Base-by-base conservation (phyloP, 1,140 invertebrate species). In the Bactericera cockerelli region DNA sequence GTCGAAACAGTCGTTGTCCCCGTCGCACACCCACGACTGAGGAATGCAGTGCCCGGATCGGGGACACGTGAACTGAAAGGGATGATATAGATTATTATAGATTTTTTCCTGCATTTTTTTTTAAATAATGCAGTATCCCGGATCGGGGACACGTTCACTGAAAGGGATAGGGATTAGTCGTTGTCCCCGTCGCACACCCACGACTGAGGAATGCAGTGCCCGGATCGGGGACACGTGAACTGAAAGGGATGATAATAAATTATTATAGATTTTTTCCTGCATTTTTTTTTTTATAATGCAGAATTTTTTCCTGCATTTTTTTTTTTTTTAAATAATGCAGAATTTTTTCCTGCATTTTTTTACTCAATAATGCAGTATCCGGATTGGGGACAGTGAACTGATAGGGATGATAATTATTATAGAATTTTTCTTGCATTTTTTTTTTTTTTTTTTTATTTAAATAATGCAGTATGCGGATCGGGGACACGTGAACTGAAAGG, bases 351-450 rank as follows among this genome's bases (percentile, higher is more conserved):
- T n/a, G n/a, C n/a, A n/a, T n/a, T n/a, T n/a, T n/a, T n/a, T n/a
- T n/a, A n/a, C n/a, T n/a, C n/a, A n/a, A n/a, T n/a, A 58, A 98
- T 96, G 69, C 95, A 99, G 66, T 96, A 88, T 0, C 94, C 94
- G 1, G 90, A 93, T 36, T 89, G 75, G 0, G 90, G n/a, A n/a
- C n/a, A n/a, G n/a, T n/a, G n/a, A n/a, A n/a, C n/a, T n/a, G n/a
- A n/a, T n/a, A n/a, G n/a, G n/a, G n/a, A n/a, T n/a, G n/a, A n/a
- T n/a, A n/a, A n/a, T n/a, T n/a, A n/a, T n/a, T 13, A n/a, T 55
- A n/a, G 13, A 14, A 55, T 14, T n/a, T n/a, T n/a, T n/a, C n/a
- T n/a, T n/a, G n/a, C n/a, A n/a, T n/a, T n/a, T n/a, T n/a, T n/a
- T n/a, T n/a, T n/a, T n/a, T n/a, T n/a, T n/a, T n/a, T n/a, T n/a